Evolutionary conservation across 2,797 vertebrate genomes (phyloP).

Genomic region (Peromyscus melanophrys): DNA sequence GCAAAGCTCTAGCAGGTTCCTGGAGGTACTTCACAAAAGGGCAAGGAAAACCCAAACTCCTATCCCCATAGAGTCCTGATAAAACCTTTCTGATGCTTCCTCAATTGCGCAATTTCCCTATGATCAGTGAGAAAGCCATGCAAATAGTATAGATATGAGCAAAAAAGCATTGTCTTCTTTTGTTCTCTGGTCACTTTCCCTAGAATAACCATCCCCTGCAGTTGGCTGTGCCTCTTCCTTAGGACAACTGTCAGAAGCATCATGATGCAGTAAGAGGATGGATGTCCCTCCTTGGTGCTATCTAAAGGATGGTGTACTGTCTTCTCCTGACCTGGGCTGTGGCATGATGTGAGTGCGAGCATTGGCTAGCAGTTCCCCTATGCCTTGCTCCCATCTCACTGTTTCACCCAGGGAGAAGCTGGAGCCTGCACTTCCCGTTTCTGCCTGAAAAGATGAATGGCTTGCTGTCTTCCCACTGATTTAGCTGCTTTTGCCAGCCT

Average conservation of each 20-base stretch:
- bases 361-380: not conserved
- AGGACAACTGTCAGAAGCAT: not conserved
- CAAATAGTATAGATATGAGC: not conserved
- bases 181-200: not conserved
- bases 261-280: not conserved
- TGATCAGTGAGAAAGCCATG: not conserved
- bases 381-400: not conserved
- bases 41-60: not conserved
- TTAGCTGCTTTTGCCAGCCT: slow-evolving; percentile 36
- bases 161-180: not conserved
- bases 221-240: not conserved
- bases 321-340: not conserved
- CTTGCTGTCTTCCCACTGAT: slow-evolving; percentile 75
- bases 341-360: not conserved
- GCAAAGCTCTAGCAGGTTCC: not conserved
- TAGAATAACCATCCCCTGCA: not conserved
- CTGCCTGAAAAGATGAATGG: slow-evolving; percentile 76
- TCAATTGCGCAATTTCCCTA: not conserved
- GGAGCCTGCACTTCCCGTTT: slow-evolving; percentile 50
- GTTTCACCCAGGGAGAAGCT: slow-evolving; percentile 26
- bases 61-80: not conserved
- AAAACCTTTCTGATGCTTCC: slow-evolving; percentile 26
- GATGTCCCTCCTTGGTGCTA: not conserved
- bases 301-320: not conserved
- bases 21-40: not conserved